Conservation (phyloP, 2,113 vertebrate species). For the Megaceryle torquata region DNA sequence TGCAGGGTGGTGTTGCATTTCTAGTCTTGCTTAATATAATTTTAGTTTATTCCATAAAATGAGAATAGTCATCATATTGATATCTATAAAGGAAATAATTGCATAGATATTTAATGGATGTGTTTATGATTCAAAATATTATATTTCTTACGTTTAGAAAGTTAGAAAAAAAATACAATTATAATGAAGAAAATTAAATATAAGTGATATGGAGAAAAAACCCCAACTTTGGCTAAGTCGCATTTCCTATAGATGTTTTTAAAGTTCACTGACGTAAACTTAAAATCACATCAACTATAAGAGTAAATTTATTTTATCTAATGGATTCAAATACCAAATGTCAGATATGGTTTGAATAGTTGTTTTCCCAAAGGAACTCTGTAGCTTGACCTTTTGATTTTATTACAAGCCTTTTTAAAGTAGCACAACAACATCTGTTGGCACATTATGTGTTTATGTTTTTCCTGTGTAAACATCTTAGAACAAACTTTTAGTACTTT, state of each 20-base stretch:
- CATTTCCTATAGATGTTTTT: background rate
- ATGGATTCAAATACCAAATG: background rate
- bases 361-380: background rate
- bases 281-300: background rate
- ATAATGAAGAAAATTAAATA: background rate
- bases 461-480: background rate
- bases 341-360: background rate
- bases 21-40: background rate
- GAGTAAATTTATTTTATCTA: background rate
- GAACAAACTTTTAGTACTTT: background rate
- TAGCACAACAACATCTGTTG: conserved; percentile 32
- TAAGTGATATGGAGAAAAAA: background rate
- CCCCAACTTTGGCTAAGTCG: background rate
- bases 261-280: background rate
- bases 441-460: background rate
- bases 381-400: conserved; percentile 23
- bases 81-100: background rate
- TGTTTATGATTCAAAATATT: background rate
- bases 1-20: background rate
- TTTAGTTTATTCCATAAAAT: background rate
- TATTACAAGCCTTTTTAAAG: conserved; percentile 16
- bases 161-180: background rate
- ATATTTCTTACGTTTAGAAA: background rate
- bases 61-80: background rate
- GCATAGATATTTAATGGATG: background rate